Percentiles rank a stretch among this genome's conserved stretches.
Evolutionary conservation across 2,797 vertebrate genomes (phyloP).

Genomic region (Pseudomugil tenellus): DNA sequence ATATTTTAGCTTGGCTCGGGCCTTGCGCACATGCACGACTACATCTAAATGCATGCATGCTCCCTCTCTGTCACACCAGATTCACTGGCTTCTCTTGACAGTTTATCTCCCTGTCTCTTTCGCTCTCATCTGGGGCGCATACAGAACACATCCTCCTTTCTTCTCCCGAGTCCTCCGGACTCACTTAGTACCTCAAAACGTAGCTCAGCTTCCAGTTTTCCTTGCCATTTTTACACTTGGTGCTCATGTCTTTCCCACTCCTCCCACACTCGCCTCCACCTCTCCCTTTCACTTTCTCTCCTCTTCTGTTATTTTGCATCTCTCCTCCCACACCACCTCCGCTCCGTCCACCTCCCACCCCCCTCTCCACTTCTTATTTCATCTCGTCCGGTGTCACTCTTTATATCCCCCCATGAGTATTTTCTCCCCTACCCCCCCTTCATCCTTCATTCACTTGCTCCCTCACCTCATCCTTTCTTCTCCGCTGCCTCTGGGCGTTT

Average conservation of each 20-base stretch:
- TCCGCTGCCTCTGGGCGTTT: slow-evolving; percentile 57
- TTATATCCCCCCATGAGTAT: slow-evolving; percentile 46
- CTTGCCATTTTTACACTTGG: slow-evolving; percentile 28
- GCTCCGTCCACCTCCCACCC: no score
- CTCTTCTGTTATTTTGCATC: slow-evolving; percentile 36
- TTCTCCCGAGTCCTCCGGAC: slow-evolving; percentile 36
- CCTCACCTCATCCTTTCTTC: slow-evolving; percentile 51
- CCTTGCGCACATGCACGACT: slow-evolving; percentile 40
- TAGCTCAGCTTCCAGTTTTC: slow-evolving; percentile 33
- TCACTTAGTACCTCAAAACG: slow-evolving; percentile 56
- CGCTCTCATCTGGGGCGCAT: slow-evolving; percentile 53
- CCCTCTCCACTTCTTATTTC: slow-evolving; percentile 46
- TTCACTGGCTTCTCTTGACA: slow-evolving; percentile 64
- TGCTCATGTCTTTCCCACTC: slow-evolving; percentile 60
- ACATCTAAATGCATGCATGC: slow-evolving; percentile 67
- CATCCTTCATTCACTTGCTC: slow-evolving; percentile 49
- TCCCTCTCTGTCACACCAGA: slow-evolving; percentile 60
- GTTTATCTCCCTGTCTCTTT: slow-evolving; percentile 73
- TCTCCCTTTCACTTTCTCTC: slow-evolving; percentile 30
- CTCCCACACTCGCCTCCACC: slow-evolving; percentile 65
- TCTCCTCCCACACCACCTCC: slow-evolving; percentile 60
- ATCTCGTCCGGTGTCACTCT: slow-evolving; percentile 61
- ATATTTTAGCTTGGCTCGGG: slow-evolving; percentile 54
- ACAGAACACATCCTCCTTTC: slow-evolving; percentile 59
- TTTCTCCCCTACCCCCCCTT: slow-evolving; percentile 39